Percentiles rank a stretch among this genome's conserved stretches.
These are phyloP conservation scores for Hydrolagus colliei DNA, from an alignment of 2,797 vertebrate species.

Conservation along the genomic window DNA sequence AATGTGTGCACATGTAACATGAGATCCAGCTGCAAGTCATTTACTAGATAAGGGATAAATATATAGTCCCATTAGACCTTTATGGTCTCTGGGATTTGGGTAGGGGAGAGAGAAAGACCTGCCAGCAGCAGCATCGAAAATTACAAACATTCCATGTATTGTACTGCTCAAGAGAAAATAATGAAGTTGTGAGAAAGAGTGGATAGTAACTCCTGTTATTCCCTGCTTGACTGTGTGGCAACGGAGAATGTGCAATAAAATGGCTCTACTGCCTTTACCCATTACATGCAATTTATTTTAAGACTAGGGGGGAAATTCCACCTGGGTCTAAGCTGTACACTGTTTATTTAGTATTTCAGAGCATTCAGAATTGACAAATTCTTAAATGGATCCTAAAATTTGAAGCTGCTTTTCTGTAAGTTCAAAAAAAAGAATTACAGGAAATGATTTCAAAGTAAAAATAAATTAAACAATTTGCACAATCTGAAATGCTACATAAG, in stretches of 20 bases:
- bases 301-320: not conserved
- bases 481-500: too few species aligned
- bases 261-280: too few species aligned
- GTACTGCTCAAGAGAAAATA: not conserved
- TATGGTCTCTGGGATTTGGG: slow-evolving; percentile 3
- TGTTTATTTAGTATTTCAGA: not conserved
- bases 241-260: too few species aligned
- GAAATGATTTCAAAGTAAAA: too few species aligned
- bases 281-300: not conserved
- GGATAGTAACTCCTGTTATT: not conserved
- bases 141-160: not conserved
- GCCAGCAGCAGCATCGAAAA: slow-evolving; percentile 9
- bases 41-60: not conserved
- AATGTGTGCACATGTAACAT: not conserved
- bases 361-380: not conserved
- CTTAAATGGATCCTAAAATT: not conserved
- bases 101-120: too few species aligned
- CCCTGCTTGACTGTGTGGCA: not conserved
- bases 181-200: not conserved
- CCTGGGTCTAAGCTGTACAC: not conserved
- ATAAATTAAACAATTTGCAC: too few species aligned
- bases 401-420: not conserved
- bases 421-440: too few species aligned
- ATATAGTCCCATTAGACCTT: not conserved
- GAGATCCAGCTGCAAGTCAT: not conserved